These are phyloP conservation scores for Pelobates cultripes DNA, from an alignment of 2,797 vertebrate species.

Conservation along the genomic window DNA sequence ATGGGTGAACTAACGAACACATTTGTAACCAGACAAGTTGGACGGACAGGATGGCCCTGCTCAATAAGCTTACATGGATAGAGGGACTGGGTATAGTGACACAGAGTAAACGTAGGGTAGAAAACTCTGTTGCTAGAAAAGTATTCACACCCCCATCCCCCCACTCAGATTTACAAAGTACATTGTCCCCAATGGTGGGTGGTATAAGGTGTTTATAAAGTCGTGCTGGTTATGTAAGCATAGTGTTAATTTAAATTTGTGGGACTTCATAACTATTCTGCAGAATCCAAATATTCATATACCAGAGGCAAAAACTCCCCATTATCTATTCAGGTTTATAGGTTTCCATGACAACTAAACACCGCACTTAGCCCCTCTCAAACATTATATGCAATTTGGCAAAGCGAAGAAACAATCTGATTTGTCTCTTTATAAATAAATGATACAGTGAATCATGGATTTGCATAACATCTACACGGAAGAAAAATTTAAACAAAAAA, in stretches of 20 bases:
- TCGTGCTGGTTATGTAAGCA: background rate
- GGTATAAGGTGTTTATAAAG: no score
- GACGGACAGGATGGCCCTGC: no score
- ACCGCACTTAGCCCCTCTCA: background rate
- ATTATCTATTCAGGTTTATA: background rate
- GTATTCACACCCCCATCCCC: no score
- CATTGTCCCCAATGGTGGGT: no score
- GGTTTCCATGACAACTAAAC: constrained; percentile 21
- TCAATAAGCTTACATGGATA: no score
- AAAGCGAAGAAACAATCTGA: background rate
- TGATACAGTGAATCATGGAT: background rate
- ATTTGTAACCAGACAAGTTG: no score
- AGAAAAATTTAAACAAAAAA: background rate
- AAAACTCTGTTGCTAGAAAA: no score
- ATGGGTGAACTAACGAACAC: no score
- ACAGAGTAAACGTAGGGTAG: no score
- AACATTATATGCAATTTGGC: background rate
- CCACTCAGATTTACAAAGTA: no score
- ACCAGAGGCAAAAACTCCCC: background rate
- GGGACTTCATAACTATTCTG: background rate
- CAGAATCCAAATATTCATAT: background rate
- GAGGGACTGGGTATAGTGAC: no score
- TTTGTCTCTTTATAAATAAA: background rate
- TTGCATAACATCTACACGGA: background rate
- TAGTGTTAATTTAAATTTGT: background rate